Evolutionary conservation across 2,797 vertebrate species (phyloP), one percentile per base, ranked within the genome.

Genomic region (Poecilia wingei): DNA sequence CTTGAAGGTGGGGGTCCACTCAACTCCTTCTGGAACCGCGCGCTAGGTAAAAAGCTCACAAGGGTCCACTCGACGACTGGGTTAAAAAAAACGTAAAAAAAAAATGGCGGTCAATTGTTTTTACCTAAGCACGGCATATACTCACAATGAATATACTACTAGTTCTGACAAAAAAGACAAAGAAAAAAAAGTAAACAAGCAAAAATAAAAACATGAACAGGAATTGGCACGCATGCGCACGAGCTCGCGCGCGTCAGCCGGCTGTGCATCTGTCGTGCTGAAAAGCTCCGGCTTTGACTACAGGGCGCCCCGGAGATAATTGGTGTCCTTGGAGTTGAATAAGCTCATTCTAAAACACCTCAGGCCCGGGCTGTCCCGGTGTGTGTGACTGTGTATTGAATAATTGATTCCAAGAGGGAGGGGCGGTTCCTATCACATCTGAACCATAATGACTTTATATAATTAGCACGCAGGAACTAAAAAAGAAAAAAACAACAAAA

Each of bases 391-490:
- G 96, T 93, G 96, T 97, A 97, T 97, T 98, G 97, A 98, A 98
- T 98, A 97, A 98, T 98, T 98, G 97, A 98, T 97, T 98, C 96
- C 95, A 96, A 96, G 96, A 93, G 95, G 87, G 92, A 95, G 86
- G 96, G 95, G 96, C 94, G 96, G 96, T 92, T 91, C 95, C 97
- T 97, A 97, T 98, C 97, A 97, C 96, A 98, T 97, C 96, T 96
- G 18, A 95, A 96, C 96, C 96, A 96, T 97, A 98, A 98, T 98
- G 97, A 98, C 97, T 98, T 97, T 97, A 97, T 98, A 97, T 97
- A 98, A 98, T 98, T 98, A 98, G 97, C 96, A 94, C 95, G 95
- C 93, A 91, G 95, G 39, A 47, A 86, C 92, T 94, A 77, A 91
- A 94, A 90, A 25, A 53, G 22, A 2, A 8, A n/a, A 57, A 9